A percentile compares a stretch with the other conserved stretches of the same genome.
Conservation (phyloP, 2,797 vertebrate species). For the Peromyscus melanophrys region DNA sequence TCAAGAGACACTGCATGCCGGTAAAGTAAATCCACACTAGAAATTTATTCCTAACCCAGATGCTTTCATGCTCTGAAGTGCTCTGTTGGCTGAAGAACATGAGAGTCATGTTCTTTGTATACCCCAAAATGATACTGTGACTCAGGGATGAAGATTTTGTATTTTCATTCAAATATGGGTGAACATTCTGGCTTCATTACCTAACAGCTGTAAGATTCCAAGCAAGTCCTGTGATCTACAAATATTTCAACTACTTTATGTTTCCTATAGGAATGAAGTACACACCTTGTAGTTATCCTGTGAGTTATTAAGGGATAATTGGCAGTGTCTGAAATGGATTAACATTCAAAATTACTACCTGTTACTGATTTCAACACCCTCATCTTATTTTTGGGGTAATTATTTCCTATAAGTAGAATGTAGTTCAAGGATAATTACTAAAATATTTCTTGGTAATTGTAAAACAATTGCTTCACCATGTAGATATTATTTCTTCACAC, state of each 20-base stretch:
- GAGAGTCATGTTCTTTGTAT: not conserved
- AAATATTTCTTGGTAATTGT: conserved; percentile 12
- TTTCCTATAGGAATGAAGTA: not conserved
- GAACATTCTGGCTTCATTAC: not conserved
- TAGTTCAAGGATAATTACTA: not conserved
- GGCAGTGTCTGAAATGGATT: not conserved
- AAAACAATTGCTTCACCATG: not conserved
- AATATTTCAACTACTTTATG: not conserved
- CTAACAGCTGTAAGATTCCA: not conserved
- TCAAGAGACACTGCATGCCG: not conserved
- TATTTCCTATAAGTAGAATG: not conserved
- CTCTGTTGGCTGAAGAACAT: not conserved
- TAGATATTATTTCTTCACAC: not conserved
- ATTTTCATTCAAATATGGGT: not conserved
- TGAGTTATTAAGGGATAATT: not conserved
- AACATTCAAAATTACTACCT: not conserved
- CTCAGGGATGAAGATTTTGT: not conserved
- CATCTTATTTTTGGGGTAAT: not conserved
- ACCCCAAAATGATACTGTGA: not conserved
- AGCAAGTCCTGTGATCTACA: not conserved
- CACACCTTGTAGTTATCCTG: not conserved
- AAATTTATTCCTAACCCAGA: not conserved
- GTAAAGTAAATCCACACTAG: not conserved
- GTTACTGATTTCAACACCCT: not conserved
- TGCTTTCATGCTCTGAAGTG: not conserved